A percentile compares a stretch with the other conserved stretches of the same genome.
Evolutionary conservation across 2,797 vertebrate genomes (phyloP).

Genomic region (Chrysocyon brachyurus): DNA sequence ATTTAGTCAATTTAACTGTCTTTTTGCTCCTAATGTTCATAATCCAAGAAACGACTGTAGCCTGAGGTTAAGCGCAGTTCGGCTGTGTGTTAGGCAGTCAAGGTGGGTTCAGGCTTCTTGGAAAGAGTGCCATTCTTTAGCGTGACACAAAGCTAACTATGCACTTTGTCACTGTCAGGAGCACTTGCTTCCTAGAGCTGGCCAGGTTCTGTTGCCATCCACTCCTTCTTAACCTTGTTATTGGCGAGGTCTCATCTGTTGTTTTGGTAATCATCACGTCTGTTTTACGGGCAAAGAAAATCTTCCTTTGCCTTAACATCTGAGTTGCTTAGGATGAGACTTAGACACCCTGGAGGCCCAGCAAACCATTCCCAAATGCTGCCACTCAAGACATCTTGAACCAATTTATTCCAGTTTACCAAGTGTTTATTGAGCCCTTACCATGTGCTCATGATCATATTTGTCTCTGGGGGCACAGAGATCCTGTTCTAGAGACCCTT

Average conservation of each 20-base stretch:
- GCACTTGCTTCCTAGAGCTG: neutral
- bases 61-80: neutral
- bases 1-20: slow-evolving; percentile 47
- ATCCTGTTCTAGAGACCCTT: neutral
- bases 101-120: neutral
- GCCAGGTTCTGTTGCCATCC: neutral
- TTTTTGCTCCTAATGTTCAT: slow-evolving; percentile 29
- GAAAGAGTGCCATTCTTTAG: neutral
- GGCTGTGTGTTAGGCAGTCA: neutral
- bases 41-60: neutral
- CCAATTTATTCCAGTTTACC: neutral
- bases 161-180: neutral
- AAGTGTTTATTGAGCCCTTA: neutral
- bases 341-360: neutral
- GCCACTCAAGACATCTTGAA: neutral
- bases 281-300: neutral
- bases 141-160: neutral
- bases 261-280: neutral
- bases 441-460: neutral
- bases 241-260: neutral
- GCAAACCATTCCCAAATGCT: neutral
- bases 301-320: neutral
- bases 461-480: neutral
- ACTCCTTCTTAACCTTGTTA: neutral
- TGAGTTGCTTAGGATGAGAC: neutral